Conservation (phyloP, 2,888 invertebrate genomes). For the Microchrysa polita region DNA sequence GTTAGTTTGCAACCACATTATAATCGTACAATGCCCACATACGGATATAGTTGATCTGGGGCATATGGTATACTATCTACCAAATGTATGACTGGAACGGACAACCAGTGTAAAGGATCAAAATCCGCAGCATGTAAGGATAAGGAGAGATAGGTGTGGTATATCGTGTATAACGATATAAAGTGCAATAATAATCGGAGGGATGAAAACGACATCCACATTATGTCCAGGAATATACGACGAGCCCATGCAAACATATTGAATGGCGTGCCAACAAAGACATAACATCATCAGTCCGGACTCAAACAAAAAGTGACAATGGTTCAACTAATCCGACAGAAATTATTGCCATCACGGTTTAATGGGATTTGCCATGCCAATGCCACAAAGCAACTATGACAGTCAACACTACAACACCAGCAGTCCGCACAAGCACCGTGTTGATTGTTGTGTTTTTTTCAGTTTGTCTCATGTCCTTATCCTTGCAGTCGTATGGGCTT, state of each 20-base stretch:
- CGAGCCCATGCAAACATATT: too few relatives aligned
- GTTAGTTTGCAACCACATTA: not conserved
- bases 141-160: not conserved
- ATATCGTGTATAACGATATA: not conserved
- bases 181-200: not conserved
- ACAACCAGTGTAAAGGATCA: too few relatives aligned
- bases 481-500: too few relatives aligned
- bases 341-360: slow-evolving; percentile 41
- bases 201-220: not conserved
- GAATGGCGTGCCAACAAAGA: slow-evolving; percentile 22
- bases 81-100: too few relatives aligned
- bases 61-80: too few relatives aligned
- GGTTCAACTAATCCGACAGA: slow-evolving; percentile 40
- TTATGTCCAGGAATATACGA: not conserved
- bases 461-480: not conserved
- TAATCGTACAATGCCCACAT: too few relatives aligned
- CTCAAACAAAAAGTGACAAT: slow-evolving; percentile 34
- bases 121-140: too few relatives aligned
- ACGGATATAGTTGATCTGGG: too few relatives aligned
- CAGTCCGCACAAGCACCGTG: slow-evolving; percentile 30
- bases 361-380: slow-evolving; percentile 26
- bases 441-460: slow-evolving; percentile 7
- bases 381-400: slow-evolving; percentile 20
- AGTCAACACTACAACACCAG: slow-evolving; percentile 5
- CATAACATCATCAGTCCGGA: slow-evolving; percentile 22